These are phyloP conservation scores for Ascidia mentula DNA, from an alignment of 23 tunicate species.

Conservation along the genomic window DNA sequence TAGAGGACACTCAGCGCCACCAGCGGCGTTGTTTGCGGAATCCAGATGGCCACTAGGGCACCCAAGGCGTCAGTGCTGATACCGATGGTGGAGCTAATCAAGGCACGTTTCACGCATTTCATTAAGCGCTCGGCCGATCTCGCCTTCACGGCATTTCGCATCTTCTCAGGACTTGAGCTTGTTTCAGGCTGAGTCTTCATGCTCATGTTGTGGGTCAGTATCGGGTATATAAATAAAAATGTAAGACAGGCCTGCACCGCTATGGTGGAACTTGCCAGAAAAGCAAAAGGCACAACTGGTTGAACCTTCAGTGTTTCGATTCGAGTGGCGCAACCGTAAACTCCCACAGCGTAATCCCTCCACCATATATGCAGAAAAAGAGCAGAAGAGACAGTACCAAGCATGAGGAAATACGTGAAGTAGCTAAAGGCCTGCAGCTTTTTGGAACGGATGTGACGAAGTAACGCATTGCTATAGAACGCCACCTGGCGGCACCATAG, in stretches of 20 bases:
- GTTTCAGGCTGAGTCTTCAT: slow-evolving; percentile 11
- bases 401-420: slow-evolving; percentile 50
- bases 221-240: slow-evolving; percentile 60
- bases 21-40: slow-evolving; percentile 48
- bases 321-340: slow-evolving; percentile 29
- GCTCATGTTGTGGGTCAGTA: slow-evolving; percentile 35
- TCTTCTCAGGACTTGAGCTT: not conserved
- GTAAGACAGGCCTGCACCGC: slow-evolving; percentile 57
- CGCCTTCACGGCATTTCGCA: not conserved
- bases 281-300: slow-evolving; percentile 37
- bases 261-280: slow-evolving; percentile 49
- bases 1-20: slow-evolving; percentile 52
- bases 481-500: slow-evolving; percentile 70
- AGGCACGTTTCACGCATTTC: slow-evolving; percentile 60
- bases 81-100: slow-evolving; percentile 47
- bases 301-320: slow-evolving; percentile 5
- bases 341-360: slow-evolving; percentile 45
- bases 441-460: slow-evolving; percentile 42
- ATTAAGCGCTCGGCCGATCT: slow-evolving; percentile 34
- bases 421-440: slow-evolving; percentile 39
- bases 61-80: slow-evolving; percentile 70
- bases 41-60: slow-evolving; percentile 49
- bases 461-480: slow-evolving; percentile 55
- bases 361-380: slow-evolving; percentile 58
- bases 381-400: slow-evolving; percentile 22